phyloP scores from a whole-genome alignment of 2,888 invertebrate species.

The Erebia epiphron region DNA sequence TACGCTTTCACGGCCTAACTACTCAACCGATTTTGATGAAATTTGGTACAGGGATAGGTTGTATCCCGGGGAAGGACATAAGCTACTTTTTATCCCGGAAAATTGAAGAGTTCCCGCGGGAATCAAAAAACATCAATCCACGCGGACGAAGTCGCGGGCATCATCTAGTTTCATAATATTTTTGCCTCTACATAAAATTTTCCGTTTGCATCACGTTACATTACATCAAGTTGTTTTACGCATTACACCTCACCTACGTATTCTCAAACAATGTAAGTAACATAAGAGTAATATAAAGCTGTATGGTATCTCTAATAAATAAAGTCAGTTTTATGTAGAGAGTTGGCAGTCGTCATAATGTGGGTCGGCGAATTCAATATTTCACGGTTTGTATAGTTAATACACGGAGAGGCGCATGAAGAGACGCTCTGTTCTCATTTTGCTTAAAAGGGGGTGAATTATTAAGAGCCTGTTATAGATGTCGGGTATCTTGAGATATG shows the following conservation, averaged over 20 bases:
- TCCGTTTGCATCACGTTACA: too few species aligned
- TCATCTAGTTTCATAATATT: too few species aligned
- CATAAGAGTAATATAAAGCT: neutral
- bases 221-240: slow-evolving; percentile 3
- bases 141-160: too few species aligned
- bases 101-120: too few species aligned
- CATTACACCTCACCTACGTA: slow-evolving; percentile 1
- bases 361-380: slow-evolving; percentile 53
- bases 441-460: slow-evolving; percentile 61
- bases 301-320: slow-evolving; percentile 12
- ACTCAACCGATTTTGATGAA: too few species aligned
- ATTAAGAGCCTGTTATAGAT: slow-evolving; percentile 55
- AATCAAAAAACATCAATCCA: too few species aligned
- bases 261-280: slow-evolving; percentile 5
- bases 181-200: too few species aligned
- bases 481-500: slow-evolving; percentile 42
- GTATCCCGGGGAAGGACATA: too few species aligned
- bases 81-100: too few species aligned
- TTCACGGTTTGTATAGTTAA: slow-evolving; percentile 63
- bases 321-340: slow-evolving; percentile 30
- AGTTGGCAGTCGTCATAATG: slow-evolving; percentile 46
- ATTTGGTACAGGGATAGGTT: too few species aligned
- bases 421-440: slow-evolving; percentile 59
- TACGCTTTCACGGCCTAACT: too few species aligned
- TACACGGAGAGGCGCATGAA: slow-evolving; percentile 55